phyloP scores from a whole-genome alignment of 2,113 vertebrate genomes.

The Spermophilus dauricus region DNA sequence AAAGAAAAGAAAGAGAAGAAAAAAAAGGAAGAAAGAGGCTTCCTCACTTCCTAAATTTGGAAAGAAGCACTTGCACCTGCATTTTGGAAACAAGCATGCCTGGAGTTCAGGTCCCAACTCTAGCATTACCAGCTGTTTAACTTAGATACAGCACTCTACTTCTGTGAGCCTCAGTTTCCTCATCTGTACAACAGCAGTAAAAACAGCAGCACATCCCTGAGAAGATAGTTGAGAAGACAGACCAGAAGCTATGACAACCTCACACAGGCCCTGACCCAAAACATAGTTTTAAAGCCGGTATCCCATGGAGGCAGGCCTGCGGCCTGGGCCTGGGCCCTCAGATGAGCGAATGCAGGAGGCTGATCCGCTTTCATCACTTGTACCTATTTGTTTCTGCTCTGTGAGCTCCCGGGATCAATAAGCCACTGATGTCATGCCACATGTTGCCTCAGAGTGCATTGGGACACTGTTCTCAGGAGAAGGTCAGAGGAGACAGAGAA shows the following conservation, averaged over 20 bases:
- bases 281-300: neutral
- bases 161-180: neutral
- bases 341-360: neutral
- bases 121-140: neutral
- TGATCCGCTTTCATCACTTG: neutral
- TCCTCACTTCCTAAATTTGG: constrained; percentile 2
- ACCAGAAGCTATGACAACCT: neutral
- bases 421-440: neutral
- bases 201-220: neutral
- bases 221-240: neutral
- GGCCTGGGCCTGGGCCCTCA: neutral
- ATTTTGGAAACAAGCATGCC: neutral
- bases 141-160: neutral
- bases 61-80: neutral
- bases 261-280: neutral
- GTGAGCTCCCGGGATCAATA: neutral
- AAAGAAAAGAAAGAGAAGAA: too few relatives aligned
- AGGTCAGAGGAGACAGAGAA: neutral
- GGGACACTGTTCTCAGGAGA: neutral
- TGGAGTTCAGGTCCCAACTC: neutral
- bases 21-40: too few relatives aligned
- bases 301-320: neutral
- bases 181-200: neutral
- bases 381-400: neutral
- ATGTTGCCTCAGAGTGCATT: neutral